phyloP scores from a whole-genome alignment of 2,888 invertebrate species.

The Andrena trimmerana region DNA sequence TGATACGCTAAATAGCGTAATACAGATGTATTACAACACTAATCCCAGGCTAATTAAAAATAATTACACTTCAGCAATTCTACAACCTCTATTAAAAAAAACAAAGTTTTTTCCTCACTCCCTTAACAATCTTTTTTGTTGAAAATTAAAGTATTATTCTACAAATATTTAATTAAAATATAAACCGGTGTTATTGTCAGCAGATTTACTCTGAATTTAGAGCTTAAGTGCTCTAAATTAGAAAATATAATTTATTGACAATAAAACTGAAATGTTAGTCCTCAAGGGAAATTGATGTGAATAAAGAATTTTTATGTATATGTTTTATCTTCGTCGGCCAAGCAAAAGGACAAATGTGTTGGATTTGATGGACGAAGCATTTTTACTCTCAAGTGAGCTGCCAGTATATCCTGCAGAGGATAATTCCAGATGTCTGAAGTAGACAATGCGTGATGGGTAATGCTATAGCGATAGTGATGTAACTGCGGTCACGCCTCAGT shows the following conservation, averaged over 20 bases:
- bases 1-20: background rate
- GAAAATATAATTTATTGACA: no score
- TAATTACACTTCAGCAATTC: no score
- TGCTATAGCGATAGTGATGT: constrained; percentile 40
- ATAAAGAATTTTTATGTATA: background rate
- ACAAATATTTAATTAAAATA: background rate
- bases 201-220: no score
- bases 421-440: constrained; percentile 16
- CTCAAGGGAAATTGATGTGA: background rate
- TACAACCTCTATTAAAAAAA: no score
- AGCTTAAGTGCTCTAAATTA: no score
- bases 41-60: no score
- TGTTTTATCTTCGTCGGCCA: no score
- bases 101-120: no score
- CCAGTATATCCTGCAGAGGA: background rate
- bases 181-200: background rate
- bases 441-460: constrained; percentile 43
- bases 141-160: background rate
- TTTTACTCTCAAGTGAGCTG: background rate
- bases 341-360: background rate
- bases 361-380: background rate
- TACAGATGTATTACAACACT: no score
- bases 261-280: no score
- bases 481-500: constrained; percentile 25
- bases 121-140: background rate